Evolutionary conservation across 2,888 invertebrate genomes (phyloP), one percentile per base, ranked within the genome.

Genomic region (Nomada ruficornis): DNA sequence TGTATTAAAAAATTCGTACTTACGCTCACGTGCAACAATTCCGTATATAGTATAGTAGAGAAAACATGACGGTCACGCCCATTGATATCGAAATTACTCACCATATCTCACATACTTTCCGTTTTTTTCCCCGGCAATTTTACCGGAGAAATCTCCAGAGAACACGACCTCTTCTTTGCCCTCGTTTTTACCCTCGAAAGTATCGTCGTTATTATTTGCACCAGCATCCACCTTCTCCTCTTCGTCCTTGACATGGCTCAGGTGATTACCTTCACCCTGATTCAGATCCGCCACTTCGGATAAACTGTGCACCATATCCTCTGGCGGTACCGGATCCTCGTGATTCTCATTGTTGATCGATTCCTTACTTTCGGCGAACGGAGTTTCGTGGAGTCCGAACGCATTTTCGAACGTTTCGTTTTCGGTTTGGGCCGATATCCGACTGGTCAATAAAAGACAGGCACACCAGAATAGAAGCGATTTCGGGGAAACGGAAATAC

Each of bases 101-200:
- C 93, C 93, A 86, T 93, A 93, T 87, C 90, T 90, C 36, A 93
- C 90, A 86, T 93, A 93, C 83, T 90, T 91, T 70, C 80, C 91
- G 79, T 71, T 89, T 82, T 84, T 90, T 64, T 85, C 84, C 7
- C 79, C 87, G 11, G 75, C 50, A 11, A 67, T 79, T 78, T 54
- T 85, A 65, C 85, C 80, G 57, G 88, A 79, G 50, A 89, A 62
- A 64, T 29, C 65, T 29, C 62, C 50, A 7, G 64, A 29, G 47
- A 29, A 5, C 7, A 29, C n/a, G 29, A 74, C 13, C 59, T 80
- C 60, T 13, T 44, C 18, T 11, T 59, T 68, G 9, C 54, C 20
- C 1, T 54, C 44, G 26, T 59, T n/a, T 50, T 68, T 54, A 10
- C 47, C 0, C 1, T 15, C 50, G 0, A 42, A 3, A 11, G 13